phyloP scores from a whole-genome alignment of 2,888 invertebrate species.

The Torymus texanus region DNA sequence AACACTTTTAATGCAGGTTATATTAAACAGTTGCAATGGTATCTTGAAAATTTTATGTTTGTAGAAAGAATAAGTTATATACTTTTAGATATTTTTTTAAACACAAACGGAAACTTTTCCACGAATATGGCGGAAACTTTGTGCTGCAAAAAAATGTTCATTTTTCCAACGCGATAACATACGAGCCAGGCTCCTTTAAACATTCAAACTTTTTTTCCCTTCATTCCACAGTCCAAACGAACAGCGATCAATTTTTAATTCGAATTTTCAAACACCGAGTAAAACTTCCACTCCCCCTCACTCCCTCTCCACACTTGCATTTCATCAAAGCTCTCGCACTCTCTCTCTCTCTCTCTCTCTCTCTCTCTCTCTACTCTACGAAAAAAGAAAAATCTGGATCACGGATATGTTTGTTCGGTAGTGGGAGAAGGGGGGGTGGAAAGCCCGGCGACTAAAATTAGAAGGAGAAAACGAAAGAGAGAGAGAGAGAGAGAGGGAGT shows the following conservation, averaged over 20 bases:
- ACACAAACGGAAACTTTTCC: no score
- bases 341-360: no score
- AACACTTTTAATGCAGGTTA: no score
- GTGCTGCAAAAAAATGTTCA: no score
- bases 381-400: slow-evolving; percentile 41
- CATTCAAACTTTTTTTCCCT: neutral
- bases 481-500: neutral
- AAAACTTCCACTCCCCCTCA: neutral
- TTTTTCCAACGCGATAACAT: no score
- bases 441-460: slow-evolving; percentile 31
- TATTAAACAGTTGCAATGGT: no score
- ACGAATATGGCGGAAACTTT: no score
- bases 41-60: no score
- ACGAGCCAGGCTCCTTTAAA: neutral
- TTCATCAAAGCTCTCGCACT: slow-evolving; percentile 7
- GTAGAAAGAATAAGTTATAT: no score
- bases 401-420: slow-evolving; percentile 33
- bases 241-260: slow-evolving; percentile 30
- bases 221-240: slow-evolving; percentile 2
- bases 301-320: neutral
- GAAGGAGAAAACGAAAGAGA: slow-evolving; percentile 31
- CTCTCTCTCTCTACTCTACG: no score
- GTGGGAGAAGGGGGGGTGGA: neutral
- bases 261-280: slow-evolving; percentile 18
- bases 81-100: no score